These are phyloP conservation scores for Uloborus diversus DNA, from an alignment of 1,140 invertebrate genomes.

Conservation along the genomic window DNA sequence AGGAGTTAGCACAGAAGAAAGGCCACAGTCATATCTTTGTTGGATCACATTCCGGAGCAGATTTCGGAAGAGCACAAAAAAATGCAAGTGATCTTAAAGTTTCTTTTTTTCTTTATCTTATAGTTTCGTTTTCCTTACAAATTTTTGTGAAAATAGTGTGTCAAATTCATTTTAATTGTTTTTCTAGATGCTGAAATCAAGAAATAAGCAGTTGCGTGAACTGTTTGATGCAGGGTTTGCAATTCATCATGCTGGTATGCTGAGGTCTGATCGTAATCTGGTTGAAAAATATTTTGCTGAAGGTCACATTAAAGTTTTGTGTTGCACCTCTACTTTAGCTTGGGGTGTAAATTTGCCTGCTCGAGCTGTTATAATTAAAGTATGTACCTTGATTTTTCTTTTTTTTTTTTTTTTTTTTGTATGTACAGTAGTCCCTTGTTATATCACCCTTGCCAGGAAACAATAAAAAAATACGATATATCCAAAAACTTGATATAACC, in stretches of 20 bases:
- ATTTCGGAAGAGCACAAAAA: conserved; percentile 14
- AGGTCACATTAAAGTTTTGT: conserved; percentile 90
- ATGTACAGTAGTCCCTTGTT: too few species aligned
- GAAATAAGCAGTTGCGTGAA: conserved; percentile 80
- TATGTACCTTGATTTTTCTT: too few species aligned
- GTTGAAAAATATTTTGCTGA: conserved; percentile 90
- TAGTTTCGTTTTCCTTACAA: background rate
- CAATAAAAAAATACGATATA: too few species aligned
- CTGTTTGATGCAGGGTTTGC: conserved; percentile 89
- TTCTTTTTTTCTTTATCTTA: background rate
- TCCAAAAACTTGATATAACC: too few species aligned
- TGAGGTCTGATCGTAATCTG: conserved; percentile 82
- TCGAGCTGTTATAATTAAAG: conserved; percentile 95
- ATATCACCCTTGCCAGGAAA: too few species aligned
- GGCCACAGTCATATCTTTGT: conserved; percentile 71
- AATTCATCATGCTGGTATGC: conserved; percentile 96
- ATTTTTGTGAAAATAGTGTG: background rate
- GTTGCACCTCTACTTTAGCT: conserved; percentile 97
- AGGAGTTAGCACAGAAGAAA: conserved; percentile 79
- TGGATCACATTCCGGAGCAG: conserved; percentile 62
- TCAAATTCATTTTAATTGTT: background rate
- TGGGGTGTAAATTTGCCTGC: conserved; percentile 99
- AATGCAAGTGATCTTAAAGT: conserved; percentile 3
- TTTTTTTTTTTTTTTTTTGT: too few species aligned
- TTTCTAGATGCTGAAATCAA: conserved; percentile 71